These are phyloP conservation scores for Sitobion miscanthi DNA, from an alignment of 1,140 invertebrate genomes.

Conservation along the genomic window DNA sequence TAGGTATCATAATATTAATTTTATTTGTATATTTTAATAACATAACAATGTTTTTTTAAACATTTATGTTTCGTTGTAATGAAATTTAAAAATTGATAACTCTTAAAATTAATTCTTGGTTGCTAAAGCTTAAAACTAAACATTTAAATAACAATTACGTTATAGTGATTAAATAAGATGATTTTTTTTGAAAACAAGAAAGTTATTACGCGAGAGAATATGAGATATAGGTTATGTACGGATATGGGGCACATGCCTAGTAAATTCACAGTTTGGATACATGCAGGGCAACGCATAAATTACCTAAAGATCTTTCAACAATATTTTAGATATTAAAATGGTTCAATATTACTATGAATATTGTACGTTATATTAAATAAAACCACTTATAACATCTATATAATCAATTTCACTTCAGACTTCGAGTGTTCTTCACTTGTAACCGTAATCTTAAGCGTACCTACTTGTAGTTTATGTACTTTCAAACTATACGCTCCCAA, in stretches of 20 bases:
- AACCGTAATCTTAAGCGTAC: neutral
- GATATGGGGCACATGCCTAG: neutral
- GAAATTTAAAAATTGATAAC: too few relatives aligned
- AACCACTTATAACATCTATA: neutral
- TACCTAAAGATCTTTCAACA: neutral
- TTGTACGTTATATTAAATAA: neutral
- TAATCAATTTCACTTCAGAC: neutral
- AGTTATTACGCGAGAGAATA: neutral
- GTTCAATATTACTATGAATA: neutral
- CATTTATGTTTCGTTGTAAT: too few relatives aligned
- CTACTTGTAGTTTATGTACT: neutral
- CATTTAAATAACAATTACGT: too few relatives aligned
- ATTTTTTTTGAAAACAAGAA: too few relatives aligned
- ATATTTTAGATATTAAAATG: neutral
- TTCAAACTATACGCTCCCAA: neutral
- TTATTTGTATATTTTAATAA: too few relatives aligned
- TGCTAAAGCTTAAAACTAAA: too few relatives aligned
- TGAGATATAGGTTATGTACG: neutral
- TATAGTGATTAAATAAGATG: too few relatives aligned
- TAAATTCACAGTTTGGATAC: neutral
- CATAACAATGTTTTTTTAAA: too few relatives aligned
- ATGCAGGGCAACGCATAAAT: neutral
- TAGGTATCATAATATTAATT: too few relatives aligned
- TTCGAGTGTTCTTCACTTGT: neutral
- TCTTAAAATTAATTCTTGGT: too few relatives aligned